Evolutionary conservation across 2,888 invertebrate species (phyloP).

Genomic region (Cerastoderma edule): DNA sequence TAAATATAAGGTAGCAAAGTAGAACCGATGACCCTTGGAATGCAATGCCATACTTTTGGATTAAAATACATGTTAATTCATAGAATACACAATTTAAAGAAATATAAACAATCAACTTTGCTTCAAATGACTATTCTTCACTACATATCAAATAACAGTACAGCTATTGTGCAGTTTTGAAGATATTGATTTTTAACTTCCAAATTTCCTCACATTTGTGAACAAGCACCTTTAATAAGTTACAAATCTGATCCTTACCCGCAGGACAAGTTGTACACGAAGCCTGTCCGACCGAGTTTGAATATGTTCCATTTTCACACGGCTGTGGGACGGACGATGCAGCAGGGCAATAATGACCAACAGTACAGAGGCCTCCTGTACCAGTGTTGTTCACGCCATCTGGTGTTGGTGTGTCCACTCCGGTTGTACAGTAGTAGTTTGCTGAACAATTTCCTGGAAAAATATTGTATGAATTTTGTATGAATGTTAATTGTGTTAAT

Average conservation of each 20-base stretch:
- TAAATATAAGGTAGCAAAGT: too few species aligned
- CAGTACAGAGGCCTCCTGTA: conserved; percentile 77
- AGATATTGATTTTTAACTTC: too few species aligned
- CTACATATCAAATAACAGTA: neutral
- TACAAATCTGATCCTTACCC: conserved; percentile 63
- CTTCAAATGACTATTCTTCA: neutral
- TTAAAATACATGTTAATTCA: too few species aligned
- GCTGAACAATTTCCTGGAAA: conserved; percentile 77
- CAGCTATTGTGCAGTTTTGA: too few species aligned
- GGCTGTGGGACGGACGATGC: conserved; percentile 71
- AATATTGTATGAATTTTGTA: too few species aligned
- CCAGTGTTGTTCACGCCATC: conserved; percentile 76
- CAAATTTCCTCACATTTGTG: too few species aligned
- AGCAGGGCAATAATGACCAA: conserved; percentile 78
- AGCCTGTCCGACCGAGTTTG: conserved; percentile 72
- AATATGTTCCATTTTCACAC: conserved; percentile 81
- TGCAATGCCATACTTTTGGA: too few species aligned
- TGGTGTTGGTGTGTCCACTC: conserved; percentile 77
- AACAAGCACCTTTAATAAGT: too few species aligned
- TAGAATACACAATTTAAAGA: neutral
- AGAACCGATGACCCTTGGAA: too few species aligned
- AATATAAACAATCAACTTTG: neutral
- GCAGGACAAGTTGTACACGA: conserved; percentile 75
- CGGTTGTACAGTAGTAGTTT: conserved; percentile 80
- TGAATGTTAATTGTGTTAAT: too few species aligned